Evolutionary conservation across 1,140 invertebrate genomes (phyloP).

Genomic region (Anoplophora glabripennis): DNA sequence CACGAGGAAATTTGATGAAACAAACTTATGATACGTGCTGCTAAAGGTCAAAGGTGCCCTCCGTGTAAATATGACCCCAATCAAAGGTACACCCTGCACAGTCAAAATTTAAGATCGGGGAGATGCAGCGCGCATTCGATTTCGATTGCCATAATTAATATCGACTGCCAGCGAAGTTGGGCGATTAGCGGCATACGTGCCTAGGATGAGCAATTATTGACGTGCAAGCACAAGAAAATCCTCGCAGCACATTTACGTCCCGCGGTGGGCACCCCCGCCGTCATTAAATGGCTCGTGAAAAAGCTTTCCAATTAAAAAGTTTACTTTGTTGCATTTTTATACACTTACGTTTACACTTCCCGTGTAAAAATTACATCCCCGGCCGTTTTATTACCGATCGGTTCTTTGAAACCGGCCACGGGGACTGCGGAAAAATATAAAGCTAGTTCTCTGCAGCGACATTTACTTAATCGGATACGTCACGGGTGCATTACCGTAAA

Average conservation of each 20-base stretch:
- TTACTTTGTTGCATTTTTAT: conserved; percentile 18
- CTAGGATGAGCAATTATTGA: conserved; percentile 6
- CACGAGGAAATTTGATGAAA: too few relatives aligned
- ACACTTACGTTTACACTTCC: conserved; percentile 14
- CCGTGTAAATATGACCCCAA: too few relatives aligned
- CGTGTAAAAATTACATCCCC: background rate
- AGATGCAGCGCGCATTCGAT: too few relatives aligned
- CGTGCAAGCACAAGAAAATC: conserved; percentile 5
- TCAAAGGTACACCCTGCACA: too few relatives aligned
- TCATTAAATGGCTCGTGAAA: conserved; percentile 6
- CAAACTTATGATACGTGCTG: too few relatives aligned
- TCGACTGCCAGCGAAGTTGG: background rate
- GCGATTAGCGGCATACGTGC: conserved; percentile 9
- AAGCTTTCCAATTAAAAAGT: conserved; percentile 19
- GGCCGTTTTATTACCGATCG: conserved; percentile 6
- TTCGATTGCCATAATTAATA: conserved; percentile 9
- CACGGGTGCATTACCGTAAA: too few relatives aligned
- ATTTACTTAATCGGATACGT: too few relatives aligned
- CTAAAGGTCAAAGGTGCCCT: too few relatives aligned
- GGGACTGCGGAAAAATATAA: too few relatives aligned
- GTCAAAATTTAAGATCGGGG: too few relatives aligned
- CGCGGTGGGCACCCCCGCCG: background rate
- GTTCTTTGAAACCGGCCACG: background rate
- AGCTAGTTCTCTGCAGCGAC: too few relatives aligned
- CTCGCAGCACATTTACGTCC: conserved; percentile 5